Conservation (phyloP, 2,113 vertebrate species). For the Poecile atricapillus region DNA sequence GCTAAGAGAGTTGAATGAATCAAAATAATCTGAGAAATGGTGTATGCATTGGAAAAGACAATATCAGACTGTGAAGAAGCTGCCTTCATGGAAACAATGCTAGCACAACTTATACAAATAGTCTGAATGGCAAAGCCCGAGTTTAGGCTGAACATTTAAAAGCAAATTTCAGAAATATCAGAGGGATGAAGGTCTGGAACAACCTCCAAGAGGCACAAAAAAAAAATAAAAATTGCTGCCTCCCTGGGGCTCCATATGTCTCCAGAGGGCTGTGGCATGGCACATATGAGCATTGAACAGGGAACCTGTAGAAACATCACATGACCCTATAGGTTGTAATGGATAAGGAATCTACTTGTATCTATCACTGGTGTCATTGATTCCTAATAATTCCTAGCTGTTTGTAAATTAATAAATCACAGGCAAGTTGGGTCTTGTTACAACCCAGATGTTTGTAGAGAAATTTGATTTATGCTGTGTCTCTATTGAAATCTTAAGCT, state of each 20-base stretch:
- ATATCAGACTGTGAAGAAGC: not conserved
- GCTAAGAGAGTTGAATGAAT: not conserved
- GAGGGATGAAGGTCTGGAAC: not conserved
- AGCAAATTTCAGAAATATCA: not conserved
- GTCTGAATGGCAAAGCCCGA: not conserved
- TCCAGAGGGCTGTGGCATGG: not conserved
- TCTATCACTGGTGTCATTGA: not conserved
- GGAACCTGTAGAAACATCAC: not conserved
- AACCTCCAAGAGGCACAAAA: not conserved
- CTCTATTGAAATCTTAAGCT: not conserved
- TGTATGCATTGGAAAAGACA: not conserved
- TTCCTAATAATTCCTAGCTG: not conserved
- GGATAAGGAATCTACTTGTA: not conserved
- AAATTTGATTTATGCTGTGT: not conserved
- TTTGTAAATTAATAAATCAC: not conserved
- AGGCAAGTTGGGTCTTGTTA: not conserved
- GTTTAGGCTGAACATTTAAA: not conserved
- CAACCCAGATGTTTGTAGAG: not conserved
- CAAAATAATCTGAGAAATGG: not conserved
- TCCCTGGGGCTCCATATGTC: accelerated
- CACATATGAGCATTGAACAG: not conserved
- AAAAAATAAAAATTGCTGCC: too few species aligned
- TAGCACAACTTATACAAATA: not conserved
- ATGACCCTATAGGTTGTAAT: not conserved
- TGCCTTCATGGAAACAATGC: accelerated